phyloP scores from a whole-genome alignment of 2,797 vertebrate genomes.

The Argyrosomus regius region DNA sequence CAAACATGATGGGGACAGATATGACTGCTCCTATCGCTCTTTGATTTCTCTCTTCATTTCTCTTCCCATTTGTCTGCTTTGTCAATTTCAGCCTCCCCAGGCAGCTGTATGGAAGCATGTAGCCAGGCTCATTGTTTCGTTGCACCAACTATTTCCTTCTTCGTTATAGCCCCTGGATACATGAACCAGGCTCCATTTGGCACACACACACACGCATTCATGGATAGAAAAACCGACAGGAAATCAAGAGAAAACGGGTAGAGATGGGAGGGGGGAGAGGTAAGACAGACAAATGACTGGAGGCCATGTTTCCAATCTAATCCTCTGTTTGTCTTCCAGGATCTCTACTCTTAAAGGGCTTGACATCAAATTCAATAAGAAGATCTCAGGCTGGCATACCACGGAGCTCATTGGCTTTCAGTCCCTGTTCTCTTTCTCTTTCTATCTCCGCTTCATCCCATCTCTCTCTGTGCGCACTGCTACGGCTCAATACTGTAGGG shows the following conservation, averaged over 20 bases:
- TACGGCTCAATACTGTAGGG: slow-evolving; percentile 56
- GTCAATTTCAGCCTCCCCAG: slow-evolving; percentile 68
- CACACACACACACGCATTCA: slow-evolving; percentile 28
- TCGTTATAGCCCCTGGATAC: slow-evolving; percentile 67
- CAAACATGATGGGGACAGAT: slow-evolving; percentile 62
- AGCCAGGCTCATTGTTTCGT: slow-evolving; percentile 68
- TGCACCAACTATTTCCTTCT: slow-evolving; percentile 72
- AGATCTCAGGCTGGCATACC: slow-evolving; percentile 64
- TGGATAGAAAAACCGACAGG: slow-evolving; percentile 33
- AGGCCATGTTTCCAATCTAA: slow-evolving; percentile 81
- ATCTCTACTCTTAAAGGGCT: slow-evolving; percentile 77
- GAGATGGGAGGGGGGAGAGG: slow-evolving; percentile 40
- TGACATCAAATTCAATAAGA: slow-evolving; percentile 83
- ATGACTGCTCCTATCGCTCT: slow-evolving; percentile 53
- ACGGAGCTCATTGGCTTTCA: slow-evolving; percentile 73
- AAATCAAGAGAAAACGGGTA: slow-evolving; percentile 46
- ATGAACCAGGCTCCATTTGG: slow-evolving; percentile 52
- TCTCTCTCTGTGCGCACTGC: slow-evolving; percentile 48
- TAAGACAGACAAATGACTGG: slow-evolving; percentile 70
- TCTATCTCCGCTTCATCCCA: slow-evolving; percentile 41
- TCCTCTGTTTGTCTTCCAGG: slow-evolving; percentile 83
- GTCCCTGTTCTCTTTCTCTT: slow-evolving; percentile 49
- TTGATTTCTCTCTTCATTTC: slow-evolving; percentile 68
- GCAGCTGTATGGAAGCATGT: slow-evolving; percentile 46
- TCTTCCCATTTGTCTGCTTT: slow-evolving; percentile 67